A percentile compares a stretch with the other conserved stretches of the same genome.
Conservation (phyloP, 2,113 vertebrate species). For the Hippolais icterina region DNA sequence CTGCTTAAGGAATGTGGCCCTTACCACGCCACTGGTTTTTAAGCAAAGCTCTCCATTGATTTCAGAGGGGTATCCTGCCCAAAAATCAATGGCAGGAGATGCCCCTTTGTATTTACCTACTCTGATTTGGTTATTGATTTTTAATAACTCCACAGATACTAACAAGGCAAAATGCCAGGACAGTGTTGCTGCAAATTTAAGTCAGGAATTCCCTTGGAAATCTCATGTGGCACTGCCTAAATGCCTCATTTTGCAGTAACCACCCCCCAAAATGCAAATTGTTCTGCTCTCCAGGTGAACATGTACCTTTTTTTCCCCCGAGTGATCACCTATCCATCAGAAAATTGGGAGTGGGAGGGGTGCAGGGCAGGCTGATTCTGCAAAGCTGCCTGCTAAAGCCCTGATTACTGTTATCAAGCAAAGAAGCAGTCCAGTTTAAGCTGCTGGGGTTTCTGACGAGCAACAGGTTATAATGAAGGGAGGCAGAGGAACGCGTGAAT, state of each 20-base stretch:
- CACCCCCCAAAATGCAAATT: neutral
- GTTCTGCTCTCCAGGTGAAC: neutral
- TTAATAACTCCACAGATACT: conserved; percentile 17
- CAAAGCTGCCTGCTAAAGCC: conserved; percentile 55
- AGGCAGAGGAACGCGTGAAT: conserved; percentile 1
- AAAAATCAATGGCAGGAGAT: neutral
- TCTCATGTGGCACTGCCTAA: neutral
- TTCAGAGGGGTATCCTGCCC: neutral
- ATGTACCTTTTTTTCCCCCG: neutral
- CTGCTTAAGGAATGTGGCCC: neutral
- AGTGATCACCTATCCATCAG: neutral
- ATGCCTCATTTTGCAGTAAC: neutral
- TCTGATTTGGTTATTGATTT: neutral
- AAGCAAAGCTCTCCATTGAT: conserved; percentile 17
- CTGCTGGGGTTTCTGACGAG: conserved; percentile 38
- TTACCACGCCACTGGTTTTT: neutral
- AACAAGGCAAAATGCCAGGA: neutral
- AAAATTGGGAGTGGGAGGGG: conserved; percentile 3
- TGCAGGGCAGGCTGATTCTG: neutral
- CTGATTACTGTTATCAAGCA: conserved; percentile 57
- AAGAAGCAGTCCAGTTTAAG: conserved; percentile 56
- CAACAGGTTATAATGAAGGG: conserved; percentile 57
- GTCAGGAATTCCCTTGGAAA: neutral
- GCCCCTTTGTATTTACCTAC: neutral
- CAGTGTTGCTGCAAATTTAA: neutral